These are phyloP conservation scores for Peromyscus melanophrys DNA, from an alignment of 2,797 vertebrate species.

Conservation along the genomic window DNA sequence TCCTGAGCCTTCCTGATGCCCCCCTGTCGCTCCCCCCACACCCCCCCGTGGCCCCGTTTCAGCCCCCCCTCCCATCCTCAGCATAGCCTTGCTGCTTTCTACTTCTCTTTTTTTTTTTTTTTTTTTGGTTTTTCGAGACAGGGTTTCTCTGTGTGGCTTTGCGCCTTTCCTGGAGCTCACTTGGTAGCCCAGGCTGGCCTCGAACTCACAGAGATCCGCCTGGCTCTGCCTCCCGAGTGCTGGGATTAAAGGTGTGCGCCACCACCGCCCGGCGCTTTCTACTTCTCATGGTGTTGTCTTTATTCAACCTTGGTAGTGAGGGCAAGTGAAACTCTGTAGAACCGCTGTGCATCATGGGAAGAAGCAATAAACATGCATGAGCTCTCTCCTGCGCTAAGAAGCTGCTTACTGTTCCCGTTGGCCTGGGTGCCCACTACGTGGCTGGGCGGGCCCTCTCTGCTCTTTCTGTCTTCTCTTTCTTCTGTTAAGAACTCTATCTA, in stretches of 20 bases:
- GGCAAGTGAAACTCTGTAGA: not conserved
- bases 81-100: not conserved
- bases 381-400: not conserved
- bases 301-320: not conserved
- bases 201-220: no score
- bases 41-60: no score
- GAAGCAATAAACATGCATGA: slow-evolving; percentile 52
- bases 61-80: no score
- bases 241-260: no score
- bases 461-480: not conserved
- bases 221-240: no score
- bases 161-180: no score
- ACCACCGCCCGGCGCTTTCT: no score
- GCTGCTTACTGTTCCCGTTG: not conserved
- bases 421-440: not conserved
- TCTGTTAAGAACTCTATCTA: not conserved
- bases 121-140: no score
- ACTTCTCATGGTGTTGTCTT: not conserved
- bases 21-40: no score
- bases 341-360: not conserved
- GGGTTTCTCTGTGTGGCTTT: no score
- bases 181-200: no score
- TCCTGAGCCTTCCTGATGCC: slow-evolving; percentile 18
- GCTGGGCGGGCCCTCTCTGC: not conserved
- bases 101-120: no score